Conservation (phyloP, 2,797 vertebrate species). For the Sebastes matsubarae region DNA sequence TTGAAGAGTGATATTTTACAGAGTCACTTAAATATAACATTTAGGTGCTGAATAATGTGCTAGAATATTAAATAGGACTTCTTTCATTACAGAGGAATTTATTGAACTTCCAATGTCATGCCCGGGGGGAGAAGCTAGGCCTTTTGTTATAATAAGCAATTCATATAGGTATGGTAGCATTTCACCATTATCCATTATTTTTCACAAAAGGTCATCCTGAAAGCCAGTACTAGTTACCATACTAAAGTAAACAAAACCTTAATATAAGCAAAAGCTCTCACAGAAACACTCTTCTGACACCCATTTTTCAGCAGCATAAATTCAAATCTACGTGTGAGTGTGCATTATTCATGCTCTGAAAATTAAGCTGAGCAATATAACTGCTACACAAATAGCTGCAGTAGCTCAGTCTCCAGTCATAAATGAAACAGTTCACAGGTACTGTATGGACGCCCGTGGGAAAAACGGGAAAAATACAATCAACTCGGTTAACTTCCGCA, state of each 20-base stretch:
- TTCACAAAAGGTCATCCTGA: slow-evolving; percentile 52
- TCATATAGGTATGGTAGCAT: slow-evolving; percentile 21
- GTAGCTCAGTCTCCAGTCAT: slow-evolving; percentile 11
- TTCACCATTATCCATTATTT: slow-evolving; percentile 35
- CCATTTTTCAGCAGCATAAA: slow-evolving; percentile 10
- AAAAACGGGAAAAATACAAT: slow-evolving; percentile 11
- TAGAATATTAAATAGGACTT: slow-evolving; percentile 14
- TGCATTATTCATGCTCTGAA: slow-evolving; percentile 43
- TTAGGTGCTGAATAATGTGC: not conserved
- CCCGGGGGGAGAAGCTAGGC: not conserved
- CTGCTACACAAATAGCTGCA: not conserved
- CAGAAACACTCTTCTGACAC: not conserved
- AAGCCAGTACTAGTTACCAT: slow-evolving; percentile 4
- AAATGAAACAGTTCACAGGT: slow-evolving; percentile 19
- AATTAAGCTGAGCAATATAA: slow-evolving; percentile 16
- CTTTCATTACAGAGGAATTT: slow-evolving; percentile 18
- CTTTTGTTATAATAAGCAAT: slow-evolving; percentile 38
- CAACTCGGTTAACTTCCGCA: not conserved
- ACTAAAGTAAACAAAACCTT: slow-evolving; percentile 38
- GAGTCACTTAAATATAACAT: slow-evolving; percentile 18
- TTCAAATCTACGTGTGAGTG: not conserved
- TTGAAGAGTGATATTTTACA: not conserved
- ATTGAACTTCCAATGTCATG: slow-evolving; percentile 22
- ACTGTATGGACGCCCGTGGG: not conserved
- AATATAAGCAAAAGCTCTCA: slow-evolving; percentile 1